Evolutionary conservation across 2,888 invertebrate species (phyloP).

Genomic region (Lymantria dispar): DNA sequence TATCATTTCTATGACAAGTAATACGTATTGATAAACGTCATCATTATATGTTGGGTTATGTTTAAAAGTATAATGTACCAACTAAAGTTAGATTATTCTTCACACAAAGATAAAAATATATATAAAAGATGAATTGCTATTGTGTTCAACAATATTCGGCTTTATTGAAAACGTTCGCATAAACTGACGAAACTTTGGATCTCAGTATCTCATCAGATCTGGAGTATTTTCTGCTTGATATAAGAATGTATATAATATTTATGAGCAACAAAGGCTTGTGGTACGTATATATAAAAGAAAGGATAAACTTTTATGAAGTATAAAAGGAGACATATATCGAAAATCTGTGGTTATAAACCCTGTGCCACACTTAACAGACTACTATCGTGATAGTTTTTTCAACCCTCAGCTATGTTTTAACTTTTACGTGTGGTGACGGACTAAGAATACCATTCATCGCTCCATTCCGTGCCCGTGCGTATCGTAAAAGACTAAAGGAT

Average conservation of each 20-base stretch:
- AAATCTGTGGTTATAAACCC: constrained; percentile 65
- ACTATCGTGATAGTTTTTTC: too few species aligned
- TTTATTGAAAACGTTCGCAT: constrained; percentile 33
- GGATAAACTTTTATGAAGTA: constrained; percentile 66
- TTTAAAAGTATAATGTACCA: neutral
- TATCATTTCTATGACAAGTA: too few species aligned
- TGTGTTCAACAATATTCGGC: constrained; percentile 15
- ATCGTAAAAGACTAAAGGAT: too few species aligned
- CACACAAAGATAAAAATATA: neutral
- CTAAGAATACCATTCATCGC: too few species aligned
- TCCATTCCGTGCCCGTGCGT: too few species aligned
- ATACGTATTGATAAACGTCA: too few species aligned
- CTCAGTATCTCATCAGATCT: constrained; percentile 3
- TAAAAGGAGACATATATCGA: constrained; percentile 61
- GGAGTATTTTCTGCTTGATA: constrained; percentile 33
- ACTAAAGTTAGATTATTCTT: neutral
- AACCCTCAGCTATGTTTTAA: too few species aligned
- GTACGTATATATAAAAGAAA: constrained; percentile 46
- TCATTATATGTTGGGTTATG: too few species aligned
- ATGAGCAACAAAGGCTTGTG: constrained; percentile 43
- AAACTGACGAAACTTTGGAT: constrained; percentile 22
- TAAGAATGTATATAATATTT: constrained; percentile 33
- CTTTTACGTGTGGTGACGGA: too few species aligned
- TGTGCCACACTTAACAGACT: too few species aligned
- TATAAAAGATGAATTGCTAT: constrained; percentile 18